Conservation (phyloP, 2,888 invertebrate species). For the Acanthosepion lycidas region DNA sequence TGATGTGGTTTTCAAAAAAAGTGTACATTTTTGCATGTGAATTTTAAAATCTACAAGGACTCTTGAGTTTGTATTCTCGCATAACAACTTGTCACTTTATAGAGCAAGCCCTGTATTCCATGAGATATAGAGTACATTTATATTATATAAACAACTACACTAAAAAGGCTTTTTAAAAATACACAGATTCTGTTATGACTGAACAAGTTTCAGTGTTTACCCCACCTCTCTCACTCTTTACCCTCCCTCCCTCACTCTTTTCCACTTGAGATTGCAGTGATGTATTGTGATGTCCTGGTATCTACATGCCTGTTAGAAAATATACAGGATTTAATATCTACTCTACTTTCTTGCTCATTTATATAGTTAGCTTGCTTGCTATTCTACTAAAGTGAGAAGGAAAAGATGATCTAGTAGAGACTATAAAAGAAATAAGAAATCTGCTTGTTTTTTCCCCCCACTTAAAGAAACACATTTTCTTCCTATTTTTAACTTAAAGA, state of each 20-base stretch:
- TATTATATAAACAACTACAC: not conserved
- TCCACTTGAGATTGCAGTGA: not conserved
- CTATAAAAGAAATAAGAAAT: not conserved
- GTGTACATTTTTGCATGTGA: not conserved
- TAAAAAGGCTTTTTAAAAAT: not conserved
- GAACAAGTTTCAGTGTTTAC: not conserved
- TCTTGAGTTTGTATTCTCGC: not conserved
- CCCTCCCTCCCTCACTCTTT: not conserved
- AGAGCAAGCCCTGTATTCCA: not conserved
- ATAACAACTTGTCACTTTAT: not conserved
- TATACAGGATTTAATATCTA: not conserved
- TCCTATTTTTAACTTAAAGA: no score
- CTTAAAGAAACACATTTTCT: no score
- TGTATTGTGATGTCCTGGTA: not conserved
- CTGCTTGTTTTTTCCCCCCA: not conserved
- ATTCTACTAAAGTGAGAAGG: not conserved
- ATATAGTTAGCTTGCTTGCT: not conserved
- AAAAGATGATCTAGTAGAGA: not conserved
- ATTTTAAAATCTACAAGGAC: not conserved
- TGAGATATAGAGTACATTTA: not conserved
- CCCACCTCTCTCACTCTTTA: not conserved
- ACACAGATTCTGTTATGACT: not conserved
- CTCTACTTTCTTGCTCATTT: not conserved
- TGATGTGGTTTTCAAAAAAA: not conserved
- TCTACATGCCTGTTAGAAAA: not conserved